Conservation (phyloP, 2,797 vertebrate genomes). For the Poecilia velifera region DNA sequence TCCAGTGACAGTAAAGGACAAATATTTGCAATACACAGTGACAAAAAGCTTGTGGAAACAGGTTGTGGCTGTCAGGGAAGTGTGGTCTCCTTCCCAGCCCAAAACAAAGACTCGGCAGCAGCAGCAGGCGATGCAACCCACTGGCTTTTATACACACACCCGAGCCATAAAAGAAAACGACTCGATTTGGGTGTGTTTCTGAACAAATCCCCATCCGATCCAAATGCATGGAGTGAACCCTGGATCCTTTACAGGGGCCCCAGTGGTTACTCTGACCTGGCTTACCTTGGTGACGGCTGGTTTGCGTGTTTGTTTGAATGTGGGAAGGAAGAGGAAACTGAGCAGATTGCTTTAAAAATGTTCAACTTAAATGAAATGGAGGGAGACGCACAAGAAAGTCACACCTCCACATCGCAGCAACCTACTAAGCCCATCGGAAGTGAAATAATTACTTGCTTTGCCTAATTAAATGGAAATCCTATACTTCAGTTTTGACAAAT, state of each 20-base stretch:
- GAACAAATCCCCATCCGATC: slow-evolving; percentile 33
- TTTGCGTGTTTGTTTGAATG: slow-evolving; percentile 21
- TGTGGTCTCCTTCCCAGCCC: slow-evolving; percentile 32
- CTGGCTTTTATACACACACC: slow-evolving; percentile 79
- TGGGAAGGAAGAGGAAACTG: background rate
- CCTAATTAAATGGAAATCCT: background rate
- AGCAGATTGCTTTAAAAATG: slow-evolving; percentile 3
- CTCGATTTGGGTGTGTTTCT: slow-evolving; percentile 21
- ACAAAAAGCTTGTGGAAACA: slow-evolving; percentile 14
- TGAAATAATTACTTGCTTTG: background rate
- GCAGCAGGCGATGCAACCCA: background rate
- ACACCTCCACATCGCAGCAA: background rate
- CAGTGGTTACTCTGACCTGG: slow-evolving; percentile 83
- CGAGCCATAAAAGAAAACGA: background rate
- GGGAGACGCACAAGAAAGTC: background rate
- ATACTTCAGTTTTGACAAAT: background rate
- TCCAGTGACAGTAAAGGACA: background rate
- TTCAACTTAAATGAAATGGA: slow-evolving; percentile 2
- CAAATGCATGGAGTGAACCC: slow-evolving; percentile 49
- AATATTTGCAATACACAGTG: background rate
- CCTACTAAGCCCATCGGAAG: background rate
- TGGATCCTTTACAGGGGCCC: slow-evolving; percentile 72
- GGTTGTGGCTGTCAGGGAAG: slow-evolving; percentile 23
- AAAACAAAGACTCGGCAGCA: background rate
- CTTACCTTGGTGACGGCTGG: slow-evolving; percentile 9